Conservation (phyloP, 2,113 vertebrate species). For the Entelurus aequoreus region DNA sequence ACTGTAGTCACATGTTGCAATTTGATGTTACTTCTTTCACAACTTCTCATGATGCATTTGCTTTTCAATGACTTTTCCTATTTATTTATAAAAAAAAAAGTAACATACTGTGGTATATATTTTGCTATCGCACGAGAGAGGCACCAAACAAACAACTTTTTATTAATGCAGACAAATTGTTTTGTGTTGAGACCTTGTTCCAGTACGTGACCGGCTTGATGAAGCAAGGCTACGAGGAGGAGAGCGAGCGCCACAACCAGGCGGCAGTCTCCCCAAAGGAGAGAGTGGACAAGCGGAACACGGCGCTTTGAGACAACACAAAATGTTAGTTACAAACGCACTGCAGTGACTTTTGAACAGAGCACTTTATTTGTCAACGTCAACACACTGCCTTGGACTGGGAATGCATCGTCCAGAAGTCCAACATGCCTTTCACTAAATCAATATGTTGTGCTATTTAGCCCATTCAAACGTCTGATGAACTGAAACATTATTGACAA, state of each 20-base stretch:
- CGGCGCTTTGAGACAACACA: constrained; percentile 51
- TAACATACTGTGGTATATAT: too few species aligned
- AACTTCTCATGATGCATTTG: too few species aligned
- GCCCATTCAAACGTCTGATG: neutral
- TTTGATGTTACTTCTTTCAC: too few species aligned
- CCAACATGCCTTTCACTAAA: constrained; percentile 38
- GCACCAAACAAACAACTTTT: too few species aligned
- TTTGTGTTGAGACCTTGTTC: constrained; percentile 63
- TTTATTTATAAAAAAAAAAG: too few species aligned
- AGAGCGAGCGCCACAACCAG: constrained; percentile 43
- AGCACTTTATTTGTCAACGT: constrained; percentile 55
- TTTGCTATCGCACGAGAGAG: too few species aligned
- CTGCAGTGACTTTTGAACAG: constrained; percentile 24
- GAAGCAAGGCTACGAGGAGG: constrained; percentile 68
- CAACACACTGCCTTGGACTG: constrained; percentile 18
- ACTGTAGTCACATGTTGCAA: too few species aligned
- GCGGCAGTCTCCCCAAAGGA: constrained; percentile 47
- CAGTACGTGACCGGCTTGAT: constrained; percentile 67
- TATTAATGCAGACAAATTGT: neutral
- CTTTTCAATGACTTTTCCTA: too few species aligned
- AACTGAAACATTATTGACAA: constrained; percentile 2
- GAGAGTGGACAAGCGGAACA: constrained; percentile 64
- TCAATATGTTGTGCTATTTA: neutral
- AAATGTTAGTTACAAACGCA: constrained; percentile 38
- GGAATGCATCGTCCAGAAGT: constrained; percentile 22